Evolutionary conservation across 1,140 invertebrate species (phyloP).

Genomic region (Euura lappo): DNA sequence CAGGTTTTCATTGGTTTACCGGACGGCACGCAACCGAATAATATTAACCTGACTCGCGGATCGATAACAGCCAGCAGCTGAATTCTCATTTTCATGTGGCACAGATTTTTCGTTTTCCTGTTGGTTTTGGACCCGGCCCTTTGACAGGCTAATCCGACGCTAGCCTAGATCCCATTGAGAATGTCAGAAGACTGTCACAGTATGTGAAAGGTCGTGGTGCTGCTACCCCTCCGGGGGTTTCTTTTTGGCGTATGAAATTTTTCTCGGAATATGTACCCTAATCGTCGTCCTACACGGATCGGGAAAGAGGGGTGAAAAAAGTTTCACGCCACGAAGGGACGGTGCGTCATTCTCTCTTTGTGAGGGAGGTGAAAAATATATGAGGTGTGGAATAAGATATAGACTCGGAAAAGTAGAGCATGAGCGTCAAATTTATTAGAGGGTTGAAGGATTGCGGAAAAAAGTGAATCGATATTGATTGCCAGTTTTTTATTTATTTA

Average conservation of each 20-base stretch:
- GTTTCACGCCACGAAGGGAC: neutral
- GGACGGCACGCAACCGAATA: neutral
- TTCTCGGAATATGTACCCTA: neutral
- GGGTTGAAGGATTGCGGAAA: too few relatives aligned
- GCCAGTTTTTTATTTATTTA: too few relatives aligned
- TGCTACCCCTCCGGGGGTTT: neutral
- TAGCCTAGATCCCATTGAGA: neutral
- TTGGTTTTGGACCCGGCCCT: neutral
- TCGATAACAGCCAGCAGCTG: neutral
- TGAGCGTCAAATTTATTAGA: too few relatives aligned
- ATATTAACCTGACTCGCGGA: neutral
- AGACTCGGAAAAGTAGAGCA: too few relatives aligned
- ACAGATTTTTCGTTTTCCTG: neutral
- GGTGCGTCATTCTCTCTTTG: neutral
- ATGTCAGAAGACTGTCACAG: neutral
- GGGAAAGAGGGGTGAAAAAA: neutral
- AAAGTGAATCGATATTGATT: too few relatives aligned
- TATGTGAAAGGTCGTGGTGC: neutral
- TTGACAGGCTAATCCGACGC: slow-evolving; percentile 1
- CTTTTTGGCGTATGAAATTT: neutral
- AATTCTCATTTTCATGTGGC: neutral
- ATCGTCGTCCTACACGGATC: neutral
- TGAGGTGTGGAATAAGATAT: too few relatives aligned
- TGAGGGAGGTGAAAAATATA: too few relatives aligned
- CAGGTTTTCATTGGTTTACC: neutral